A percentile compares a stretch with the other conserved stretches of the same genome.
These are phyloP conservation scores for Leptobrachium ailaonicum DNA, from an alignment of 2,113 vertebrate genomes.

Conservation along the genomic window DNA sequence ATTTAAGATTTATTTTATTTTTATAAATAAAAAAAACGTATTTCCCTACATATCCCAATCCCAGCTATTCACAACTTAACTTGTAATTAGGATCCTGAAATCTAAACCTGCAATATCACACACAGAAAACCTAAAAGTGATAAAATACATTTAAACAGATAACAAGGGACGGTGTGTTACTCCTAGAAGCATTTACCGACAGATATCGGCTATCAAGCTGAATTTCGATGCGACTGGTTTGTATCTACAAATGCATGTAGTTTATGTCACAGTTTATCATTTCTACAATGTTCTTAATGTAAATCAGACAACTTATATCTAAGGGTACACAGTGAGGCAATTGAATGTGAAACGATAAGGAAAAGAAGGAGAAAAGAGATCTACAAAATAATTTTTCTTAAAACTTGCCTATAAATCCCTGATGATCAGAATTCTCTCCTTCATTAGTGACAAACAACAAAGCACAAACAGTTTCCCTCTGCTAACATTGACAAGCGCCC, in stretches of 20 bases:
- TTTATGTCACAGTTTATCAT: slow-evolving; percentile 30
- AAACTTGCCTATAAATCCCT: too few species aligned
- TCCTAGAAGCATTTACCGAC: too few species aligned
- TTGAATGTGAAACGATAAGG: background rate
- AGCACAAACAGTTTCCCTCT: slow-evolving; percentile 1
- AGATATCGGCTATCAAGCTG: too few species aligned
- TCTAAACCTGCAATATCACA: background rate
- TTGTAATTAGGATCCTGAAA: background rate
- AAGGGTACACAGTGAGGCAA: background rate
- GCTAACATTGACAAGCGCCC: background rate
- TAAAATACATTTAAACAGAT: background rate
- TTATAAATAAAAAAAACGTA: background rate
- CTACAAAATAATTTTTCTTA: background rate
- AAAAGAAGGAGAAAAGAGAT: background rate
- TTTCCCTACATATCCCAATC: background rate
- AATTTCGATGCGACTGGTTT: too few species aligned
- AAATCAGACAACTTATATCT: background rate
- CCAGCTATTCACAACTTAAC: background rate
- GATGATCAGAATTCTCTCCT: too few species aligned
- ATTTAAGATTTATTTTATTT: background rate
- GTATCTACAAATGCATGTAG: background rate
- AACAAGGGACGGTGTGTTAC: too few species aligned
- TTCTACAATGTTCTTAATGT: background rate
- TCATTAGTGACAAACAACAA: too few species aligned
- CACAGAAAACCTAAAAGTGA: background rate